Conservation (phyloP, 2,797 vertebrate species). For the Epinephelus coioides region DNA sequence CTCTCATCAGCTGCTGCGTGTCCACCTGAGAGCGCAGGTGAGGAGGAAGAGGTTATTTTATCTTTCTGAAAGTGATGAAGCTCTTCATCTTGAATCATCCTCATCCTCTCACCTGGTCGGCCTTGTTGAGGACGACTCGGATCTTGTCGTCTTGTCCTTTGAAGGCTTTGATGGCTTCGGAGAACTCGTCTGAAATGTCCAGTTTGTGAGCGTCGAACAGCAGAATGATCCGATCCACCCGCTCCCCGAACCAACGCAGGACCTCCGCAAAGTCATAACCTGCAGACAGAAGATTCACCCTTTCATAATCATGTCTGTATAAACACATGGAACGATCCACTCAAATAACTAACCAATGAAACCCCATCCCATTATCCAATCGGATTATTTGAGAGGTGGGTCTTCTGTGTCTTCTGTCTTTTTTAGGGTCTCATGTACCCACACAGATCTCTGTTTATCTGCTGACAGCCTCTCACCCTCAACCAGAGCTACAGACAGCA, state of each 20-base stretch:
- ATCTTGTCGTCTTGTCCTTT: slow-evolving; percentile 98
- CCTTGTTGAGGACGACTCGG: slow-evolving; percentile 96
- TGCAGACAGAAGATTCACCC: slow-evolving; percentile 59
- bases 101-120: slow-evolving; percentile 87
- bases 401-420: no score
- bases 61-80: rapidly evolving
- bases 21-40: slow-evolving; percentile 85
- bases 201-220: slow-evolving; percentile 98
- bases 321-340: neutral
- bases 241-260: slow-evolving; percentile 96
- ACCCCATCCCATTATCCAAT: no score
- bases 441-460: no score
- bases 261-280: slow-evolving; percentile 97
- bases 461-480: no score
- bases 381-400: no score
- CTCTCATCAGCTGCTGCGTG: slow-evolving; percentile 97
- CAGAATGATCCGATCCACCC: slow-evolving; percentile 96
- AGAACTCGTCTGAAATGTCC: slow-evolving; percentile 99
- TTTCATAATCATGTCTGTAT: neutral
- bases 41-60: neutral
- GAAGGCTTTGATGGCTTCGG: slow-evolving; percentile 95
- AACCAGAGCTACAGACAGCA: no score
- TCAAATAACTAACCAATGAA: no score
- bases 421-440: no score
- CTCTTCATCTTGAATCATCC: rapidly evolving